phyloP scores from a whole-genome alignment of 2,113 vertebrate genomes.

The Gadus macrocephalus region DNA sequence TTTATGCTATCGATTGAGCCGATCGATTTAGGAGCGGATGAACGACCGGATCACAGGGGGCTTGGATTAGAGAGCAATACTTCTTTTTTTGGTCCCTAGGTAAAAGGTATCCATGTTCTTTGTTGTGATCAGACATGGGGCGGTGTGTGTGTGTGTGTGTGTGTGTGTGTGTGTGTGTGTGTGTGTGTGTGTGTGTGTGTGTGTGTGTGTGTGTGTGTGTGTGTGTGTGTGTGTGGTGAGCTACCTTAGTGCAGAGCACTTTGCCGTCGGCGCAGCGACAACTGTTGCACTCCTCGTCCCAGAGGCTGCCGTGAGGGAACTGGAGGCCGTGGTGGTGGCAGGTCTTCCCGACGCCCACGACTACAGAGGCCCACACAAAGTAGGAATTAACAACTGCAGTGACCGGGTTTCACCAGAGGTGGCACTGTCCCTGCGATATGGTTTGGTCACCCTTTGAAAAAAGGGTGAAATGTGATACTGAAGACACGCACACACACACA shows the following conservation, averaged over 20 bases:
- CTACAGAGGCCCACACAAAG: constrained; percentile 53
- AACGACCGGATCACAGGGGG: not conserved
- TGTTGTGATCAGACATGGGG: too few relatives aligned
- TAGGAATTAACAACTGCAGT: constrained; percentile 4
- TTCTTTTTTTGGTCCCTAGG: too few relatives aligned
- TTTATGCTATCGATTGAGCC: too few relatives aligned
- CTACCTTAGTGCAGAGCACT: constrained; percentile 89
- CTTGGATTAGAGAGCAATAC: not conserved
- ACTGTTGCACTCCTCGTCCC: constrained; percentile 92
- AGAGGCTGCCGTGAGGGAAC: constrained; percentile 85
- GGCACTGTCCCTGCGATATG: not conserved
- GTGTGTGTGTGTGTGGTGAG: too few relatives aligned
- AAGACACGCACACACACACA: not conserved
- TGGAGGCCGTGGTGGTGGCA: constrained; percentile 83
- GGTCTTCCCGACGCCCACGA: constrained; percentile 81
- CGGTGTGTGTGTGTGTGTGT: too few relatives aligned
- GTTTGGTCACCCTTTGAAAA: not conserved
- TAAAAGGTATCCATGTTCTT: too few relatives aligned
- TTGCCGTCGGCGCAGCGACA: constrained; percentile 85
- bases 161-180: too few relatives aligned
- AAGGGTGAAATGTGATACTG: not conserved
- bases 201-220: too few relatives aligned
- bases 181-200: too few relatives aligned
- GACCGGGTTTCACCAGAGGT: not conserved
- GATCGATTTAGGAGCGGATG: not conserved